Evolutionary conservation across 2,113 vertebrate species (phyloP), one percentile per base, ranked within the genome.

Genomic region (Irena cyanogastra): DNA sequence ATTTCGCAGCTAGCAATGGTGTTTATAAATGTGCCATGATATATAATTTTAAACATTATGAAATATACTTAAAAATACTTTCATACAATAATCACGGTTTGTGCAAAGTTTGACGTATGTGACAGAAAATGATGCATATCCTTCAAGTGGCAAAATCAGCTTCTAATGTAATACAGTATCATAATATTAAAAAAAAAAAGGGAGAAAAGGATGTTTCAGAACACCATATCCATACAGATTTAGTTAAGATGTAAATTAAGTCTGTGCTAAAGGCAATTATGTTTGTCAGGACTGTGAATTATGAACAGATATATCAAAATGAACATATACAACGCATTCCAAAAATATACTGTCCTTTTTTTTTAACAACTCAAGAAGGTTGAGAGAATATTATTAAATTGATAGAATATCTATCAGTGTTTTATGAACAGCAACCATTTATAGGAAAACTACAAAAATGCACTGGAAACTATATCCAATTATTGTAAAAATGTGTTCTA

Each of bases 401-500:
- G 56, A 75, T 75, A 49, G 57, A 94, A 49, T 47, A 89, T 59
- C 60, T 84, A 47, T 27, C 74, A 72, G 1, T 42, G 35, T 65
- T 80, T 57, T 93, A 87, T 75, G 69, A 91, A 91, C 44, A 76
- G 31, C 24, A 87, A 95, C 54, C 16, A 56, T 60, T 94, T 92
- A 69, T 59, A 57, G 16, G 49, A 96, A 87, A 66, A 14, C n/a
- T 59, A 33, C 75, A 95, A 72, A 81, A 65, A 83, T 94, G 37
- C 22, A 70, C 33, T 56, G 11, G 71, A 90, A 68, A 63, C 8
- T 41, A 8, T 31, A 93, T 83, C 86, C 95, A 83, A 61, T 71
- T 70, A 20, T 83, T 91, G 47, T 80, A 95, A 95, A 94, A 94
- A 83, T 85, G 78, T 75, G 53, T 89, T 79, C 31, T 33, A 93